Base-by-base conservation (phyloP, 2,797 vertebrate genomes). In the Kryptolebias ocellatus region DNA sequence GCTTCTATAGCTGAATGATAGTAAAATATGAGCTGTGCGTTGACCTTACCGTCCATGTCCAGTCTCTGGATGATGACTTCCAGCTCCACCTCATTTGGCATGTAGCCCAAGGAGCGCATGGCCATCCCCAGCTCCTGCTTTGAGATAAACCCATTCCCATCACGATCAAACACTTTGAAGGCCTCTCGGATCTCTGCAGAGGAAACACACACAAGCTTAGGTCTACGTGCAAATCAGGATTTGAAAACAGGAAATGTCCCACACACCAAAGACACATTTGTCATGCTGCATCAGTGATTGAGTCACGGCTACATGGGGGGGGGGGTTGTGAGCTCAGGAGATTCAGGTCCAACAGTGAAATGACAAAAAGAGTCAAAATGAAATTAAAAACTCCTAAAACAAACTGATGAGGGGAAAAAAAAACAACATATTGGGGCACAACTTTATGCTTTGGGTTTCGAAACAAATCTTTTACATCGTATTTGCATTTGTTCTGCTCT, bases 81-180 rank as follows among this genome's bases (percentile, higher is more conserved):
- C 87, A 99, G 94, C 91, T 99, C 98, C 90, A 99, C 98, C 87
- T 99, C 98, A 0, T 98, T 99, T 86, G 98, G 98, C 98, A 99
- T 99, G 92, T 99, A 99, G 44, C 98, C 98, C 87, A 99, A 90
- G 4, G 98, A 99, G 20, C 98, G 95, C 98, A 99, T 99, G 85
- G 98, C 97, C 1, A 95, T 95, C 67, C 97, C 98, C 92, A 99
- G 86, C 90, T 99, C 98, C 92, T 99, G 98, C 94, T 99, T 99
- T 65, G 97, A 99, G 94, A 99, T 99, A 93, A 97, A 99, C 31
- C 98, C 98, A 0, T 99, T 99, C 74, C 98, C 98, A 31, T 99
- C 98, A 0, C 96, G 94, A 91, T 99, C 98, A 42, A 99, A 99
- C 69, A 99, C 96, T 88, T 98, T 98, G 92, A 99, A 99, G 72